phyloP scores from a whole-genome alignment of 2,797 vertebrate genomes.

The Hafferia zeledoni region DNA sequence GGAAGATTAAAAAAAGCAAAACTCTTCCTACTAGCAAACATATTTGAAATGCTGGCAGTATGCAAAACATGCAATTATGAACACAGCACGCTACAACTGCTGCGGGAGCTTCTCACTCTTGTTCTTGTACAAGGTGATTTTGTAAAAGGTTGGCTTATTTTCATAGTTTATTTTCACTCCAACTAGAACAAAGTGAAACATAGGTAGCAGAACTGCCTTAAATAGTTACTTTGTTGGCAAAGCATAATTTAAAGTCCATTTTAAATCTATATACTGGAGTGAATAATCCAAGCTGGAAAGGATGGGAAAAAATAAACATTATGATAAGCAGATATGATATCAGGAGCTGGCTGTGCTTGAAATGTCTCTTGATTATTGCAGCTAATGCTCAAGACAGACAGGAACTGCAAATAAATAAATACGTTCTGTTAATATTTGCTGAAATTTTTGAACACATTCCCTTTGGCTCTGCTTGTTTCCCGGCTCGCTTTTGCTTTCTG shows the following conservation, averaged over 20 bases:
- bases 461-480: slow-evolving; percentile 28
- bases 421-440: slow-evolving; percentile 59
- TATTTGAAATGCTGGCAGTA: neutral
- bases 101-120: neutral
- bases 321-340: slow-evolving; percentile 43
- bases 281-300: slow-evolving; percentile 22
- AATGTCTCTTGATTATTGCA: slow-evolving; percentile 34
- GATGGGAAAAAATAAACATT: slow-evolving; percentile 65
- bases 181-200: neutral
- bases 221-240: neutral
- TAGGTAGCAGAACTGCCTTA: neutral
- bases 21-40: neutral
- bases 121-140: neutral
- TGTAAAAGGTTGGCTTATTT: neutral
- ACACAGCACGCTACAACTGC: neutral
- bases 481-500: slow-evolving; percentile 9
- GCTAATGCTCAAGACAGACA: slow-evolving; percentile 42
- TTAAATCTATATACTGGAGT: neutral
- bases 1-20: slow-evolving; percentile 4
- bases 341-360: slow-evolving; percentile 41
- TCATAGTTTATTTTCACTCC: neutral
- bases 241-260: neutral
- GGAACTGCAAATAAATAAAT: slow-evolving; percentile 65
- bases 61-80: neutral
- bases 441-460: slow-evolving; percentile 50